Evolutionary conservation across 2,888 invertebrate genomes (phyloP), one percentile per base, ranked within the genome.

Genomic region (Rhyacophila evoluta): DNA sequence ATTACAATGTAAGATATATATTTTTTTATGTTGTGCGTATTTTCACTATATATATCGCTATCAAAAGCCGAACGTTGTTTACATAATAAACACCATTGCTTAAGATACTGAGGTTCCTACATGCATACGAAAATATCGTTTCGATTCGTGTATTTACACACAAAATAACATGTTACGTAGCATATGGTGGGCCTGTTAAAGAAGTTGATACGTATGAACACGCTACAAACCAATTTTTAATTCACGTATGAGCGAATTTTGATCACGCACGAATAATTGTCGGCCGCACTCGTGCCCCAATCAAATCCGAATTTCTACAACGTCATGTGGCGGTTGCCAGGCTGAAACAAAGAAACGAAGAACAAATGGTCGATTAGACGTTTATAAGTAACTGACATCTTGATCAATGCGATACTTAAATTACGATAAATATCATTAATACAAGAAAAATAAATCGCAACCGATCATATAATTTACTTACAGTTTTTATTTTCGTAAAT

Each of bases 161-260:
- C 55, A 55, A 55, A 55, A 55, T 55, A 55, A 55, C 55, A 55
- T 55, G 55, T 39, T 39, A 39, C 39, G 39, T 12, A 15, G 55
- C 55, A 55, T 55, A 33, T 33, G 2, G 55, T 25, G 25, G 55
- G 8, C 12, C 29, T 19, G 55, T 2, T 25, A 19, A 55, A 55
- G 12, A 55, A 55, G 55, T 25, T 55, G 55, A 55, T 19, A 19
- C 2, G 69, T 29, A 33, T 28, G 70, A 78, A 79, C 81, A 81
- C 81, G 81, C 81, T 78, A 81, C 80, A 78, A 74, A 80, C 78
- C 81, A 78, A 81, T 80, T 81, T 81, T 81, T 81, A 81, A 81
- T 81, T 81, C 79, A 77, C 81, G 72, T 78, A 38, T 69, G 72
- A 80, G 74, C 80, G 41, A 72, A 69, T 78, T 78, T 67, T 19